Percentiles rank a stretch among this genome's conserved stretches.
These are phyloP conservation scores for Chaetoderma sp. DNA, from an alignment of 2,888 invertebrate species.

Conservation along the genomic window DNA sequence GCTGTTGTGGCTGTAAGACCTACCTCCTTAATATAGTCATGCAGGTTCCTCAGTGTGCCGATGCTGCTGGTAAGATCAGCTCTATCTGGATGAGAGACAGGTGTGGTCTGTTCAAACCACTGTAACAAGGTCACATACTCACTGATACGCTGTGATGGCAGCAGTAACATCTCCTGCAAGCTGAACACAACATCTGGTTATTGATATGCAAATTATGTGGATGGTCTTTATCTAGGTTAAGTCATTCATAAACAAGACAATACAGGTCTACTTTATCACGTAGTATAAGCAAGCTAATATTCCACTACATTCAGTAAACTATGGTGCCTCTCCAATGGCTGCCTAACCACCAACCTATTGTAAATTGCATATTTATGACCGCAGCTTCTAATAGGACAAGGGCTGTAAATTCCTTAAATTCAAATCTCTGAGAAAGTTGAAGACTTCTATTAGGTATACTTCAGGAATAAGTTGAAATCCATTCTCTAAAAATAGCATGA, in stretches of 20 bases:
- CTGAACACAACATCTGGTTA: constrained; percentile 49
- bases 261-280: background rate
- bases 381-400: no score
- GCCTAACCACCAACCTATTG: no score
- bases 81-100: constrained; percentile 61
- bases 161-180: constrained; percentile 68
- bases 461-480: no score
- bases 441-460: no score
- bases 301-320: no score
- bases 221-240: background rate
- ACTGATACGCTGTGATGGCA: constrained; percentile 59
- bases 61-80: constrained; percentile 56
- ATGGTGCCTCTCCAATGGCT: no score
- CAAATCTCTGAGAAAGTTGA: no score
- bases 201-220: constrained; percentile 4
- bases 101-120: constrained; percentile 64
- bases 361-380: no score
- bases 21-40: constrained; percentile 59
- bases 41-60: constrained; percentile 51
- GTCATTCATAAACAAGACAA: background rate
- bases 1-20: no score
- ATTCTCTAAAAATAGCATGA: no score
- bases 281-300: background rate
- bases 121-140: constrained; percentile 63
- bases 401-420: no score